Evolutionary conservation across 2,113 vertebrate genomes (phyloP), one percentile per base, ranked within the genome.

Genomic region (Rana temporaria): DNA sequence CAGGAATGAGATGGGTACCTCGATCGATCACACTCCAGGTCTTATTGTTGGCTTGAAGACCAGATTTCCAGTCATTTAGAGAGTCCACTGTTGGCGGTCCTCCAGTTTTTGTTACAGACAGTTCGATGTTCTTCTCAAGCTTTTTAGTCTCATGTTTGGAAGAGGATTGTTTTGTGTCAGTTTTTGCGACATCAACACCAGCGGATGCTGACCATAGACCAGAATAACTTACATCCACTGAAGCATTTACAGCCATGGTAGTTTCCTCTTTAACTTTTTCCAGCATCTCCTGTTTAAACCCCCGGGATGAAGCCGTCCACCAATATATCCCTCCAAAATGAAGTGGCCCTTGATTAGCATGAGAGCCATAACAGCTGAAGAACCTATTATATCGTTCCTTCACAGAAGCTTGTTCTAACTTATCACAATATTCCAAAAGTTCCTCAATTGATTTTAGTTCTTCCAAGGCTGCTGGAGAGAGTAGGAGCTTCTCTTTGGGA

Each of bases 301-400:
- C 90, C 77, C 85, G 80, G 0, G 26, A 38, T 4, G 64, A 68
- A 0, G 88, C 89, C 62, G 89, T 94, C 90, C 91, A 93, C 88
- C 88, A 90, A 84, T 89, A 93, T 78, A 94, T 90, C 3, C 89
- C 91, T 38, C 91, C 91, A 9, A 93, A 89, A 63, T 92, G 90
- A 26, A 92, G 9, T 19, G 90, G 90, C 0, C 90, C 91, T 69
- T 92, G 86, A 38, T 89, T 87, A 7, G 85, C 6, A 0, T 92
- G 91, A 62, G 91, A 92, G 4, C 91, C 91, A 79, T 91, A 93
- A 22, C 64, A 89, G 0, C 52, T 64, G 81, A 93, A 93, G 84
- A 94, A 92, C 0, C 4, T 64, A 6, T 55, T 26, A 0, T 60
- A 62, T 20, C 17, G 53, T 3, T 79, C 16, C 3, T 32, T 86